phyloP scores from a whole-genome alignment of 2,797 vertebrate species.

The Oryzias sinensis region DNA sequence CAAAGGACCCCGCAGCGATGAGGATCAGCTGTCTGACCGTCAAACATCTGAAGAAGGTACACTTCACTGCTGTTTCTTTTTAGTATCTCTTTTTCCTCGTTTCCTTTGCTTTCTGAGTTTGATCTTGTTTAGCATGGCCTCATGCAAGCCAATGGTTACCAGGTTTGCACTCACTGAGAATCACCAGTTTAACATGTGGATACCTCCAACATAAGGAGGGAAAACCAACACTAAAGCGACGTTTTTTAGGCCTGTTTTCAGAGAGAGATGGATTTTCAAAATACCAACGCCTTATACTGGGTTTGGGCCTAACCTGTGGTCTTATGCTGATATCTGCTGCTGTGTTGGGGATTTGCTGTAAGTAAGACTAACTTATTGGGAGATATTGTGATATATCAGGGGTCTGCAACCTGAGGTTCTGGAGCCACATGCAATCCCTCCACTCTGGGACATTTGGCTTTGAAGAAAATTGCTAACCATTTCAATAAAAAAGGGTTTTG shows the following conservation, averaged over 20 bases:
- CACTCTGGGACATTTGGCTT: no score
- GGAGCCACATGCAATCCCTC: no score
- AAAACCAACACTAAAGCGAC: slow-evolving; percentile 14
- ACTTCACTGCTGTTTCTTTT: background rate
- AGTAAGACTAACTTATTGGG: slow-evolving; percentile 39
- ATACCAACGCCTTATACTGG: slow-evolving; percentile 40
- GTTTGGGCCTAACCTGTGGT: slow-evolving; percentile 57
- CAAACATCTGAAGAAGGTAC: slow-evolving; percentile 53
- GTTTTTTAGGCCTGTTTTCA: slow-evolving; percentile 33
- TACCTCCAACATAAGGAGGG: background rate
- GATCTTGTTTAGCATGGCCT: background rate
- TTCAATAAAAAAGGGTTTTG: no score
- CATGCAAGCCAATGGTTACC: background rate
- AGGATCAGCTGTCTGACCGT: background rate
- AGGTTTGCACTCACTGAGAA: no score
- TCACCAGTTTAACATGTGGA: no score
- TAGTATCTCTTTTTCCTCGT: background rate
- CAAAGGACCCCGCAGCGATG: slow-evolving; percentile 23
- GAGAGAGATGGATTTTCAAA: slow-evolving; percentile 27
- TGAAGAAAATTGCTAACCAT: no score
- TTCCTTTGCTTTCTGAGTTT: background rate
- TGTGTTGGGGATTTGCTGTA: slow-evolving; percentile 65
- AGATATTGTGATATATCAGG: background rate
- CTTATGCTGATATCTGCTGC: slow-evolving; percentile 55
- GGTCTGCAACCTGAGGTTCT: no score